These are phyloP conservation scores for Euproctis similis DNA, from an alignment of 2,888 invertebrate genomes.

Conservation along the genomic window DNA sequence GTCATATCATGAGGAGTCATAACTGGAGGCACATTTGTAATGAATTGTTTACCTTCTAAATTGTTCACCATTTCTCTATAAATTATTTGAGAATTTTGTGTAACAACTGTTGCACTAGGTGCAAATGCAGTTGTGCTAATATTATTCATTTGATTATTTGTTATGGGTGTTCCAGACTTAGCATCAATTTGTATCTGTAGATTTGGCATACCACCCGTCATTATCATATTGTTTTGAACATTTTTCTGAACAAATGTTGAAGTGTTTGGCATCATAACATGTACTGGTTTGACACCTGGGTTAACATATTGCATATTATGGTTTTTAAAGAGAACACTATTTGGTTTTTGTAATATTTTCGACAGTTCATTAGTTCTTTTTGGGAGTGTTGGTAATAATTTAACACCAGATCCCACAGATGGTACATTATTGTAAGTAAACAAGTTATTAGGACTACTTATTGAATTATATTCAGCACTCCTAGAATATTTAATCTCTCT, in stretches of 20 bases:
- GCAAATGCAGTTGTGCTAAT: conserved; percentile 46
- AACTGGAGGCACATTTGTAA: conserved; percentile 53
- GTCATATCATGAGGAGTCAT: conserved; percentile 47
- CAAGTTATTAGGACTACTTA: conserved; percentile 38
- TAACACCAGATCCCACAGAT: conserved; percentile 31
- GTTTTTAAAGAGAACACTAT: conserved; percentile 58
- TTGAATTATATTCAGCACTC: conserved; percentile 55
- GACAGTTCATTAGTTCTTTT: conserved; percentile 45
- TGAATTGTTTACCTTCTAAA: conserved; percentile 59
- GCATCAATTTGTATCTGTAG: conserved; percentile 40
- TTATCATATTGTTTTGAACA: conserved; percentile 59
- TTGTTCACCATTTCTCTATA: conserved; percentile 69
- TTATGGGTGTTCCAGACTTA: conserved; percentile 37
- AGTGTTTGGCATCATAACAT: conserved; percentile 49
- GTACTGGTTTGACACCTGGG: conserved; percentile 50
- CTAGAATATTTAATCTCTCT: conserved; percentile 63
- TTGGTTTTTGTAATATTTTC: conserved; percentile 55
- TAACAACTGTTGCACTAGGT: conserved; percentile 60
- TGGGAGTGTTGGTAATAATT: conserved; percentile 31
- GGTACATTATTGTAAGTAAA: conserved; percentile 27
- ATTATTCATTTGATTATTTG: conserved; percentile 49
- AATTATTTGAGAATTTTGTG: conserved; percentile 66
- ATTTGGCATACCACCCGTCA: conserved; percentile 48
- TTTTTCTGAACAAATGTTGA: conserved; percentile 64
- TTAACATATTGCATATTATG: conserved; percentile 53